Evolutionary conservation across 2,888 invertebrate species (phyloP).

Genomic region (Holacanthella duospinosa): DNA sequence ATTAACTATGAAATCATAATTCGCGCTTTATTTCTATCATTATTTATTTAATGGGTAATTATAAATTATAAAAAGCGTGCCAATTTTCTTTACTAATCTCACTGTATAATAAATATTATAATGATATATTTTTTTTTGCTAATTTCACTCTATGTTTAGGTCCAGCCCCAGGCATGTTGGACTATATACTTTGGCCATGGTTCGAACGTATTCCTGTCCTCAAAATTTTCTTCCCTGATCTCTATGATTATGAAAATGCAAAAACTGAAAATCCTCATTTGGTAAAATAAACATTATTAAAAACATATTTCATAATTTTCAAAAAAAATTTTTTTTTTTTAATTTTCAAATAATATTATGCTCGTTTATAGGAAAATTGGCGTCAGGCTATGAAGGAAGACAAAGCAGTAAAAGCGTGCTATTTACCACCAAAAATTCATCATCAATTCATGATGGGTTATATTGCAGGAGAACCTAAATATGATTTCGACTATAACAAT

Average conservation of each 20-base stretch:
- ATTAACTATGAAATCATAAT: too few relatives aligned
- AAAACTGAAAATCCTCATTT: slow-evolving; percentile 17
- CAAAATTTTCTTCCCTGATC: slow-evolving; percentile 43
- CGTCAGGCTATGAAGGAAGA: slow-evolving; percentile 58
- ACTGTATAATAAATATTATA: neutral
- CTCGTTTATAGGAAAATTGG: slow-evolving; percentile 54
- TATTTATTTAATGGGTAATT: too few relatives aligned
- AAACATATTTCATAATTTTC: too few relatives aligned
- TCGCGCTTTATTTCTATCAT: too few relatives aligned
- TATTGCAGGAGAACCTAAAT: slow-evolving; percentile 53
- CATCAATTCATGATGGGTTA: slow-evolving; percentile 58
- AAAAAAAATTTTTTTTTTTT: neutral
- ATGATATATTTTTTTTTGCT: neutral
- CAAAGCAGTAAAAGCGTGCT: slow-evolving; percentile 56
- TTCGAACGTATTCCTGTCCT: slow-evolving; percentile 58
- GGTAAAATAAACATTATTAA: slow-evolving; percentile 20
- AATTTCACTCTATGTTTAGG: slow-evolving; percentile 9
- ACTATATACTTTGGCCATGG: slow-evolving; percentile 80
- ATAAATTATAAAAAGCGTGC: too few relatives aligned
- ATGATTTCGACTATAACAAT: slow-evolving; percentile 56
- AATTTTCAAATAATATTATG: neutral
- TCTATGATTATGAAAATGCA: slow-evolving; percentile 14
- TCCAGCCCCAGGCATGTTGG: slow-evolving; percentile 64
- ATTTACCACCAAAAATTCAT: slow-evolving; percentile 57
- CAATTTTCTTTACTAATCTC: too few relatives aligned